Percentiles rank a stretch among this genome's conserved stretches.
phyloP scores from a whole-genome alignment of 2,113 vertebrate species.

The Sander vitreus region DNA sequence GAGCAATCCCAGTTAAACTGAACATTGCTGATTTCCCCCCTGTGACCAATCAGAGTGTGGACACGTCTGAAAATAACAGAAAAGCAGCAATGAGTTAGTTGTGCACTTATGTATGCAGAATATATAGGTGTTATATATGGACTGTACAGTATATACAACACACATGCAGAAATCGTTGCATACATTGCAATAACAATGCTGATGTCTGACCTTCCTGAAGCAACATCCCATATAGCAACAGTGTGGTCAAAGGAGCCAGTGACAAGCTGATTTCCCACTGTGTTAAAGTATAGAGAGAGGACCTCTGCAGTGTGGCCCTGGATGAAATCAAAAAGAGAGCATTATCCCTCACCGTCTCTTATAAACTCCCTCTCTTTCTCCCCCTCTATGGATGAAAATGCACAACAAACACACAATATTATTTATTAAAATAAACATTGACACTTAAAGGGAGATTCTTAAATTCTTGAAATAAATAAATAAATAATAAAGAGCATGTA shows the following conservation, averaged over 20 bases:
- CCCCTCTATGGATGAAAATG: background rate
- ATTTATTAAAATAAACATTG: constrained; percentile 2
- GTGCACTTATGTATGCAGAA: background rate
- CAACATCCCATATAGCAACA: constrained; percentile 91
- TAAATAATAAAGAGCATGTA: constrained; percentile 16
- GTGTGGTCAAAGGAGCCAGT: constrained; percentile 96
- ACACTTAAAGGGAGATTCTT: background rate
- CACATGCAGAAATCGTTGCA: background rate
- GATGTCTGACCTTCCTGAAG: constrained; percentile 89
- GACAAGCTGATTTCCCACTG: constrained; percentile 89
- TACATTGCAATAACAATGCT: background rate
- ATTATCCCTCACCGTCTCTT: background rate
- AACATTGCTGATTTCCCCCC: constrained; percentile 91
- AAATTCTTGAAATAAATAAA: constrained; percentile 14
- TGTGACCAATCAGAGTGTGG: constrained; percentile 88
- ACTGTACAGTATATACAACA: constrained; percentile 1
- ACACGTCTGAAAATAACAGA: constrained; percentile 81
- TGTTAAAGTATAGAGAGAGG: constrained; percentile 92
- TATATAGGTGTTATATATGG: background rate
- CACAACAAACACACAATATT: constrained; percentile 7
- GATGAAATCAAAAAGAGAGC: constrained; percentile 15
- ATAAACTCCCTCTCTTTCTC: background rate
- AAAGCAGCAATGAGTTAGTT: constrained; percentile 19
- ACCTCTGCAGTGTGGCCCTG: constrained; percentile 96
- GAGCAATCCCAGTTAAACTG: constrained; percentile 95